Conservation (phyloP, 2,797 vertebrate genomes). For the Enteromius unitaeniatus region DNA sequence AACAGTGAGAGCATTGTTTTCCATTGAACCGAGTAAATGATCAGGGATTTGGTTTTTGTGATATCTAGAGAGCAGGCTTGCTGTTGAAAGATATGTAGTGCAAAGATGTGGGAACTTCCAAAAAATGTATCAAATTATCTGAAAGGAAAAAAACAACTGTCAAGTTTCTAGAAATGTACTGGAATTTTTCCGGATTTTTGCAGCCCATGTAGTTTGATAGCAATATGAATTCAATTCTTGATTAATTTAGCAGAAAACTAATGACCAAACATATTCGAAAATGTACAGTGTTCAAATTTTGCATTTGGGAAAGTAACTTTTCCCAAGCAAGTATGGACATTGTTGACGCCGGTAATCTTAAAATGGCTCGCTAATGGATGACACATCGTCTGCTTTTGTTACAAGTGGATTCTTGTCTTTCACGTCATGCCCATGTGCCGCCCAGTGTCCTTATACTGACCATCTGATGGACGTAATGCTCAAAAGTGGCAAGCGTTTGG, state of each 20-base stretch:
- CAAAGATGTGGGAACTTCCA: not conserved
- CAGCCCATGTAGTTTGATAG: not conserved
- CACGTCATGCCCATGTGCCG: not conserved
- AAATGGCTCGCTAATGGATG: not conserved
- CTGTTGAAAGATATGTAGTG: not conserved
- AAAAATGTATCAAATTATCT: not conserved
- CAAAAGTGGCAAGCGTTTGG: not conserved
- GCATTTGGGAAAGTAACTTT: not conserved
- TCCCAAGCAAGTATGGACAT: not conserved
- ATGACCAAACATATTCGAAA: not conserved
- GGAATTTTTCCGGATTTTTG: not conserved
- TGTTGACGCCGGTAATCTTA: not conserved
- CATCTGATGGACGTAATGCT: not conserved
- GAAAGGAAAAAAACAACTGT: not conserved
- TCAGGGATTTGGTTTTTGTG: not conserved
- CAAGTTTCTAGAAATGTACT: not conserved
- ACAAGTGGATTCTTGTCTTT: not conserved
- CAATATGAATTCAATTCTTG: not conserved
- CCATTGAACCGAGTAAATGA: not conserved
- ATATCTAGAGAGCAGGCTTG: not conserved
- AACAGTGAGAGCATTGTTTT: not conserved
- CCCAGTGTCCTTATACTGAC: not conserved
- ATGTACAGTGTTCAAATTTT: not conserved
- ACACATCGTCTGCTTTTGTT: not conserved
- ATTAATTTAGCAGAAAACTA: not conserved